Evolutionary conservation across 2,797 vertebrate species (phyloP), one percentile per base, ranked within the genome.

Genomic region (Urocyon cinereoargenteus): DNA sequence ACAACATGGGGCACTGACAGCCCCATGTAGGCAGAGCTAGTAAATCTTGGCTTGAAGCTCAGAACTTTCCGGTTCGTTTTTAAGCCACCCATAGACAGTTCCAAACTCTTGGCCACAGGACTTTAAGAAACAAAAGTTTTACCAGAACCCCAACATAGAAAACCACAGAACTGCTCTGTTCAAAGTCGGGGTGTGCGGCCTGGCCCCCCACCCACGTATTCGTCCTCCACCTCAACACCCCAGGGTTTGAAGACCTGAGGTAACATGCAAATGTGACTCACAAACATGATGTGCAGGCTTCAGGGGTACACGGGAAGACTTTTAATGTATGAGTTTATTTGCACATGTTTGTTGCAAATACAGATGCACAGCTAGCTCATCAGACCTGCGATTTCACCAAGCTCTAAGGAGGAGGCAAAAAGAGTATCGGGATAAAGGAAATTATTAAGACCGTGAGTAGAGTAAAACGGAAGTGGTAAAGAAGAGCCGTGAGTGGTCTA

Each of bases 251-350:
- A 36, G 64, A 49, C 21, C 13, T 5, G 21, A 34, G 7, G 36
- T 3, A 19, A 51, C 5, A 0, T 13, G 49, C n/a, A 22, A 87
- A 62, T 12, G 1, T 1, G 21, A 61, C n/a, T 31, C 73, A 0
- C 8, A 22, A 36, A 85, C 57, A 8, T 24, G 6, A 28, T 59
- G 9, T 9, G 0, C 26, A 51, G 51, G 24, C 77, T 24, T 10
- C 64, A 10, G 0, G 11, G 79, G 36, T 26, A n/a, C 26, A 3
- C 3, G 0, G 22, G 72, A 9, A 3, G 49, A n/a, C 62, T 66
- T 21, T 31, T 62, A 70, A 8, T 36, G 36, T n/a, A 4, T 0
- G 40, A 53, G 22, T 40, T 87, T 77, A 10, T 85, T 72, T 84
- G n/a, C 45, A 36, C 10, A 0, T 6, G 8, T 0, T 2, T 21